These are phyloP conservation scores for Siniperca undulata DNA, from an alignment of 2,797 vertebrate genomes.

Conservation along the genomic window DNA sequence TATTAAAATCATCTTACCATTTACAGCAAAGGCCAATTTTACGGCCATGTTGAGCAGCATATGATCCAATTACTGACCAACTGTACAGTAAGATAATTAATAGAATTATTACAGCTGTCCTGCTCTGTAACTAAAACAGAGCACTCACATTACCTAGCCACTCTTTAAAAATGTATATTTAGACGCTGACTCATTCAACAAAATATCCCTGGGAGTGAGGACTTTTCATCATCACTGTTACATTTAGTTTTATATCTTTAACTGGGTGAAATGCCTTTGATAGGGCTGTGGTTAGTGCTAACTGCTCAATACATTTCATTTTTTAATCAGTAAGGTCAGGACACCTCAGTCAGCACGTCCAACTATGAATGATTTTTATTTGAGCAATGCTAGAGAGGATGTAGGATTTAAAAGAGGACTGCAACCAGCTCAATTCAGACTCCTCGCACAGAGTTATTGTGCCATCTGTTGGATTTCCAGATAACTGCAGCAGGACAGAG, in stretches of 20 bases:
- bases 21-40: conserved; percentile 12
- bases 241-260: conserved; percentile 2
- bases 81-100: conserved; percentile 1
- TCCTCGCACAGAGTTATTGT: conserved; percentile 26
- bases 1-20: background rate
- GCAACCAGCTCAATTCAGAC: background rate
- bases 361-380: conserved; percentile 23
- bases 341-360: conserved; percentile 10
- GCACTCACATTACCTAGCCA: background rate
- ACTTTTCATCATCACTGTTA: background rate
- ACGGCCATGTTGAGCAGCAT: background rate
- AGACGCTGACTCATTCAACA: conserved; percentile 28
- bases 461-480: conserved; percentile 73
- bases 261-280: background rate
- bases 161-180: conserved; percentile 9
- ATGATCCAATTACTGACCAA: conserved; percentile 21
- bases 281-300: background rate
- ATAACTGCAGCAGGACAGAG: conserved; percentile 36
- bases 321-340: conserved; percentile 2
- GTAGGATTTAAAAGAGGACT: background rate
- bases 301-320: background rate
- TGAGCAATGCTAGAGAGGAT: background rate
- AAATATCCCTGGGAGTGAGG: background rate
- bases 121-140: conserved; percentile 22
- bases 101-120: background rate